phyloP scores from a whole-genome alignment of 2,113 vertebrate species.

The Caranx ignobilis region DNA sequence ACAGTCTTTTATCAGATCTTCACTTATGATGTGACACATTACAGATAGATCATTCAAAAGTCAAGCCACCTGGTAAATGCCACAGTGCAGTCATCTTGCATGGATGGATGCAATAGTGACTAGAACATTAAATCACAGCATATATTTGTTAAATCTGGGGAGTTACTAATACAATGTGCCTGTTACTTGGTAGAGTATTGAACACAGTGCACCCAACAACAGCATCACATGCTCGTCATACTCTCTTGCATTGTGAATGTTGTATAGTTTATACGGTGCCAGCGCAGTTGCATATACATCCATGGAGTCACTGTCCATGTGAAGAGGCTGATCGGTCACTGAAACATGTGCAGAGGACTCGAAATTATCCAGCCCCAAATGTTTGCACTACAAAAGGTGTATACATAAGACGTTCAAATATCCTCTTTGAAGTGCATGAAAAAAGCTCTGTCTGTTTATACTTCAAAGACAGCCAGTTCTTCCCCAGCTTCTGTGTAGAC shows the following conservation, averaged over 20 bases:
- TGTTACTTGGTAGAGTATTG: not conserved
- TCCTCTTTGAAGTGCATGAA: constrained; percentile 76
- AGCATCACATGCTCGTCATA: not conserved
- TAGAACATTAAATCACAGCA: not conserved
- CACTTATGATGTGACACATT: not conserved
- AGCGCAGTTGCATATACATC: not conserved
- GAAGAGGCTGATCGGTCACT: not conserved
- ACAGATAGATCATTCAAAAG: not conserved
- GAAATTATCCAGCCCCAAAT: constrained; percentile 42
- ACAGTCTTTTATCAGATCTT: not conserved
- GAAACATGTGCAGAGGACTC: constrained; percentile 20
- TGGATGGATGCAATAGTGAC: not conserved
- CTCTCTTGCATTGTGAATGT: not conserved
- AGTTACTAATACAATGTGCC: not conserved
- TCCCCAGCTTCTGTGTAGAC: constrained; percentile 65
- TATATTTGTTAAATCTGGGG: not conserved
- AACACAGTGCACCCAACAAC: not conserved
- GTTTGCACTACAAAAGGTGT: constrained; percentile 62
- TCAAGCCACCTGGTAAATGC: not conserved
- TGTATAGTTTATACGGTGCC: not conserved
- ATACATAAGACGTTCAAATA: constrained; percentile 71
- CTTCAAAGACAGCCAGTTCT: constrained; percentile 77
- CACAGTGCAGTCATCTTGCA: not conserved
- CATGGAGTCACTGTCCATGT: not conserved
- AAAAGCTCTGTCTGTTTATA: constrained; percentile 71